Evolutionary conservation across 2,888 invertebrate genomes (phyloP).

Genomic region (Eretmocerus hayati): DNA sequence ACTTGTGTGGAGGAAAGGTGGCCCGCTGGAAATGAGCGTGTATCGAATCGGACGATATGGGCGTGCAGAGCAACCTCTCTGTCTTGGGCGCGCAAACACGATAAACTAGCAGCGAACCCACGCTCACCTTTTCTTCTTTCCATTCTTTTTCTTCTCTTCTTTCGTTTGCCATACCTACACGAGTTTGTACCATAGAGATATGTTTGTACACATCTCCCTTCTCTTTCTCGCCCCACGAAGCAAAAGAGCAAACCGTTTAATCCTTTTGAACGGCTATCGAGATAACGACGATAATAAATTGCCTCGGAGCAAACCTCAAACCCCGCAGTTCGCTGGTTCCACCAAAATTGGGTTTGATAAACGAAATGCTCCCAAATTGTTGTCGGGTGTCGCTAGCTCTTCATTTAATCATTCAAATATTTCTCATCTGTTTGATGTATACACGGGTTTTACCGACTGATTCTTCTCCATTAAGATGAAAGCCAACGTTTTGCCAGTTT

Average conservation of each 20-base stretch:
- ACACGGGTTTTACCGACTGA: too few species aligned
- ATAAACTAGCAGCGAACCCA: conserved; percentile 9
- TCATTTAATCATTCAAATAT: too few species aligned
- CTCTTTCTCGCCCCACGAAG: background rate
- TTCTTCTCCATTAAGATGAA: too few species aligned
- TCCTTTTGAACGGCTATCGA: conserved; percentile 30
- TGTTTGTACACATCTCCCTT: background rate
- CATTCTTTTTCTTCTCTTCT: too few species aligned
- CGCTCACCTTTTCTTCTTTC: too few species aligned
- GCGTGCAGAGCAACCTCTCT: background rate
- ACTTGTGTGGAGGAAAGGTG: background rate
- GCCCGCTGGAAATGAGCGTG: background rate
- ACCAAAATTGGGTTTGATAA: conserved; percentile 43
- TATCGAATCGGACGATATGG: conserved; percentile 12
- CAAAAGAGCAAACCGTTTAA: conserved; percentile 41
- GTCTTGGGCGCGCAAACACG: too few species aligned
- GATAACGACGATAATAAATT: conserved; percentile 45
- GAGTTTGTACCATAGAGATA: too few species aligned
- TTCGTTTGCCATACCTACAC: too few species aligned
- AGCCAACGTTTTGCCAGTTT: too few species aligned
- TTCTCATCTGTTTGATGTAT: too few species aligned
- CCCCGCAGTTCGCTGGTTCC: too few species aligned
- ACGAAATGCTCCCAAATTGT: background rate
- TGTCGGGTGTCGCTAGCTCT: too few species aligned
- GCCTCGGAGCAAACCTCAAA: conserved; percentile 30